These are phyloP conservation scores for Diorhabda sublineata DNA, from an alignment of 1,140 invertebrate genomes.

Conservation along the genomic window DNA sequence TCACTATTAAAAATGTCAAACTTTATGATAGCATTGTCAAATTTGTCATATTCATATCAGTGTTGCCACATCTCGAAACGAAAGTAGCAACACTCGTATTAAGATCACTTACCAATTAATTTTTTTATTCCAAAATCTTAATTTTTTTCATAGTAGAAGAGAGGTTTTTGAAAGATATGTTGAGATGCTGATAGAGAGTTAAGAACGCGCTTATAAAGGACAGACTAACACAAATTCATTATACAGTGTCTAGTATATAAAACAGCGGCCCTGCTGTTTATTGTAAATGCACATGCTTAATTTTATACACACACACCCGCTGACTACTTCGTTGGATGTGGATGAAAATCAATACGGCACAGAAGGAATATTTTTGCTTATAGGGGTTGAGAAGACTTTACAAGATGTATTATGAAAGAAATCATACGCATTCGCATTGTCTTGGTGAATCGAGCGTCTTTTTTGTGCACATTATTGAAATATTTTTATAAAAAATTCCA, in stretches of 20 bases:
- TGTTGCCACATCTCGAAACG: no score
- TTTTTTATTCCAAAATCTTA: no score
- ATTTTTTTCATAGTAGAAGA: no score
- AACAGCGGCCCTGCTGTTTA: slow-evolving; percentile 39
- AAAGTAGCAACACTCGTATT: no score
- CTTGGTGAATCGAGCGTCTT: slow-evolving; percentile 4
- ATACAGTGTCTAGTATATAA: slow-evolving; percentile 46
- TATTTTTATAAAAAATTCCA: neutral
- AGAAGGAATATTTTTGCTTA: slow-evolving; percentile 46
- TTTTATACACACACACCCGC: slow-evolving; percentile 37
- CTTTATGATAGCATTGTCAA: no score
- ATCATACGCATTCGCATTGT: slow-evolving; percentile 21
- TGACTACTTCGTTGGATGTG: slow-evolving; percentile 39
- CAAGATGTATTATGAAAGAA: slow-evolving; percentile 32
- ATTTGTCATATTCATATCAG: no score
- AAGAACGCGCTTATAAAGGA: slow-evolving; percentile 30
- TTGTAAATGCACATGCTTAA: slow-evolving; percentile 44
- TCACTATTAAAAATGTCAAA: no score
- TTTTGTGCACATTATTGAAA: neutral
- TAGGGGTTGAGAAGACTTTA: slow-evolving; percentile 36
- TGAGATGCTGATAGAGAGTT: slow-evolving; percentile 19
- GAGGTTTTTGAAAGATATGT: neutral
- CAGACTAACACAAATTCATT: slow-evolving; percentile 45
- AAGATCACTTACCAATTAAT: no score
- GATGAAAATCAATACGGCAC: slow-evolving; percentile 46